Conservation (phyloP, 1,140 invertebrate genomes). For the Oreohelix idahoensis region DNA sequence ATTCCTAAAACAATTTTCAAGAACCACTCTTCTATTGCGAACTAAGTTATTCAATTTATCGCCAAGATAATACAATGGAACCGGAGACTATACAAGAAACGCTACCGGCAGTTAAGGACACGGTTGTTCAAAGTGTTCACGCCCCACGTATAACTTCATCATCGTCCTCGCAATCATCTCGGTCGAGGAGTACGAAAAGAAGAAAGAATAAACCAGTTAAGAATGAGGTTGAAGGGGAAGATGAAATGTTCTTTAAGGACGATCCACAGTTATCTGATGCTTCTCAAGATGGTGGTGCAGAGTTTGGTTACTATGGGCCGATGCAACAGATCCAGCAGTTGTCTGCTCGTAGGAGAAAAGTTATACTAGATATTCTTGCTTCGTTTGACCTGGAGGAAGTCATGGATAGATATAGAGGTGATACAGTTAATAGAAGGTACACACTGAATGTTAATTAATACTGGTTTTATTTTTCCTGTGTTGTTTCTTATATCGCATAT, state of each 20-base stretch:
- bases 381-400: slow-evolving; percentile 11
- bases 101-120: too few species aligned
- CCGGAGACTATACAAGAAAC: too few species aligned
- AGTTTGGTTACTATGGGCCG: neutral
- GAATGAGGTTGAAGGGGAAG: neutral
- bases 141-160: too few species aligned
- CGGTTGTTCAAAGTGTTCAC: too few species aligned
- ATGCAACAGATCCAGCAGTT: neutral
- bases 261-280: neutral
- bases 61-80: too few species aligned
- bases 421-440: slow-evolving; percentile 9
- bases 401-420: slow-evolving; percentile 21
- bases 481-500: too few species aligned
- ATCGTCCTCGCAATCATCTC: neutral
- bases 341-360: neutral
- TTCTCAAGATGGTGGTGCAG: neutral
- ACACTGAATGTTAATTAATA: too few species aligned
- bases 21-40: too few species aligned
- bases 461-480: too few species aligned
- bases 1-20: too few species aligned
- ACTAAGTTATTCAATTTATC: too few species aligned
- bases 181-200: neutral
- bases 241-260: neutral
- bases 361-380: slow-evolving; percentile 16
- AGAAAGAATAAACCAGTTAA: neutral